These are phyloP conservation scores for Tachina grossa DNA, from an alignment of 2,888 invertebrate genomes.

Conservation along the genomic window DNA sequence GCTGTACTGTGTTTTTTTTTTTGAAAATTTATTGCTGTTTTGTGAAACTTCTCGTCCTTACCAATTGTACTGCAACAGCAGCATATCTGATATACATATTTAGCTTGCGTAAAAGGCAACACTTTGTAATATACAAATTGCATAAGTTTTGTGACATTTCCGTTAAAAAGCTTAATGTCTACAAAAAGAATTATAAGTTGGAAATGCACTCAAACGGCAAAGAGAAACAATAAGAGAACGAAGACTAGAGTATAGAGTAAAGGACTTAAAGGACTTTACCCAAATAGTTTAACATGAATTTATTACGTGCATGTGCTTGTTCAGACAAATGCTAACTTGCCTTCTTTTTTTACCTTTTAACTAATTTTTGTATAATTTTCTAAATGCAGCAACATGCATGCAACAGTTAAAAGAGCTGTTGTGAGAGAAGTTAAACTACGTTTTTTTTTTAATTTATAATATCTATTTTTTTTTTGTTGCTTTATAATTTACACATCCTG, in stretches of 20 bases:
- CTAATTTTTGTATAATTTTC: conserved; percentile 19
- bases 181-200: conserved; percentile 59
- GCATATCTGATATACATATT: conserved; percentile 28
- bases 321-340: conserved; percentile 8
- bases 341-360: conserved; percentile 19
- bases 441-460: background rate
- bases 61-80: conserved; percentile 28
- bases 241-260: background rate
- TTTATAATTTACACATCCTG: background rate
- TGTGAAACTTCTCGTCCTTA: background rate
- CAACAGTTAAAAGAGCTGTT: conserved; percentile 29
- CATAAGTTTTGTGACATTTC: conserved; percentile 71
- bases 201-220: conserved; percentile 16
- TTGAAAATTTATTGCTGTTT: conserved; percentile 52
- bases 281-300: conserved; percentile 45
- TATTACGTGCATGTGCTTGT: conserved; percentile 22
- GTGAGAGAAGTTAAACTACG: background rate
- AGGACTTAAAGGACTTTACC: conserved; percentile 19
- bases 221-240: background rate
- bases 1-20: background rate
- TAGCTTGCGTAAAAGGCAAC: conserved; percentile 36
- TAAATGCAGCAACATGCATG: conserved; percentile 37
- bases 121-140: conserved; percentile 68
- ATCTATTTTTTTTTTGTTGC: background rate
- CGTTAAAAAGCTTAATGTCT: conserved; percentile 69